These are phyloP conservation scores for Hiodon tergisus DNA, from an alignment of 2,113 vertebrate species.

Conservation along the genomic window DNA sequence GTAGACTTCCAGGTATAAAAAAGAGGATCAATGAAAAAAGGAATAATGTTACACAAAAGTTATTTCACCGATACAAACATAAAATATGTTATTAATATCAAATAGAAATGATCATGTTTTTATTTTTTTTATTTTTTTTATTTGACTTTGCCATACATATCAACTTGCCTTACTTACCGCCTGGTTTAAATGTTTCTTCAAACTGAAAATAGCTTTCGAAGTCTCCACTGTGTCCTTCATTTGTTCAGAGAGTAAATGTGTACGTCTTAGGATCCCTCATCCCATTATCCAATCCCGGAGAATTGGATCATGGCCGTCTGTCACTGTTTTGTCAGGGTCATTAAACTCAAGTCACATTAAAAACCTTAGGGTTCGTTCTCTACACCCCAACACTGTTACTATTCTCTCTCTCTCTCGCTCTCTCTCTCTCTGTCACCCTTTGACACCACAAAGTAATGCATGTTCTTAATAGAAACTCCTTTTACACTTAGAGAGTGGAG, in stretches of 20 bases:
- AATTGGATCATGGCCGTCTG: neutral
- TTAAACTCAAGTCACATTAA: neutral
- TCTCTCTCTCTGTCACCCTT: conserved; percentile 55
- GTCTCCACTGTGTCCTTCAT: neutral
- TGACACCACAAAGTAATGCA: conserved; percentile 78
- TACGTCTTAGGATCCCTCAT: neutral
- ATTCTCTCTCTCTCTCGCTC: conserved; percentile 27
- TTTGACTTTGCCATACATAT: too few relatives aligned
- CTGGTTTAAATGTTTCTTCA: too few relatives aligned
- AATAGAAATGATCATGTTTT: too few relatives aligned
- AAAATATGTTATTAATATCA: too few relatives aligned
- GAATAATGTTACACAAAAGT: too few relatives aligned
- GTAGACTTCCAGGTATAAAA: neutral
- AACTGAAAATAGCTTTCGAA: too few relatives aligned
- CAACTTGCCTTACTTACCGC: too few relatives aligned
- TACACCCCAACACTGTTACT: too few relatives aligned
- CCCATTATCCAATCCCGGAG: neutral
- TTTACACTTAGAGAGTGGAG: too few relatives aligned
- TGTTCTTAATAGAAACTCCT: too few relatives aligned
- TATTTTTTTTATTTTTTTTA: too few relatives aligned
- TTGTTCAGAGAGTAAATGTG: neutral
- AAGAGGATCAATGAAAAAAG: neutral
- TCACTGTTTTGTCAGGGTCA: neutral
- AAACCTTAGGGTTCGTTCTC: neutral
- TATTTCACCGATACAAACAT: too few relatives aligned